Conservation (phyloP, 2,888 invertebrate species). For the Steinernema scapterisci region DNA sequence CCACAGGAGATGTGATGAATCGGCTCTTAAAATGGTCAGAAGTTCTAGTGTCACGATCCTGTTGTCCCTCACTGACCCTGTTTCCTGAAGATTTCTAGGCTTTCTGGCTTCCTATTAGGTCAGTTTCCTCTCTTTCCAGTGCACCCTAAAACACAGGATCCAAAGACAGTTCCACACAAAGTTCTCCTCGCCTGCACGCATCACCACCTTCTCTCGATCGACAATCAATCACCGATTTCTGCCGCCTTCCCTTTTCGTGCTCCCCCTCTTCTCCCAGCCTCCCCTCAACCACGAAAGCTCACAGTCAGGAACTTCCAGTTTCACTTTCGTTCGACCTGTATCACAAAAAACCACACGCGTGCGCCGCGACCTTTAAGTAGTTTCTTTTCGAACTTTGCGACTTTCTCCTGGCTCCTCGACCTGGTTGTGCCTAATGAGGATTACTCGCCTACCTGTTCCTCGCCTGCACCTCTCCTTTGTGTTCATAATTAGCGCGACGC, state of each 20-base stretch:
- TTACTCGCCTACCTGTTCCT: conserved; percentile 20
- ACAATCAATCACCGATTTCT: conserved; percentile 7
- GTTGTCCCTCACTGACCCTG: too few relatives aligned
- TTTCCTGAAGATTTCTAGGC: too few relatives aligned
- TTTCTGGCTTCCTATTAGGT: too few relatives aligned
- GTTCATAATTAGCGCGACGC: conserved; percentile 14
- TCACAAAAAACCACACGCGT: too few relatives aligned
- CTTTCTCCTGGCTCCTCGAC: not conserved
- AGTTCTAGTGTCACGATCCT: too few relatives aligned
- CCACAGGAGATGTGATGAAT: too few relatives aligned
- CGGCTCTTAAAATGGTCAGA: too few relatives aligned
- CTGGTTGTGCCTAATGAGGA: not conserved
- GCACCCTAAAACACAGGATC: not conserved
- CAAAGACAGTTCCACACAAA: not conserved
- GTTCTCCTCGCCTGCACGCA: not conserved
- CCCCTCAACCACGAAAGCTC: too few relatives aligned
- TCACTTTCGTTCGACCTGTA: not conserved
- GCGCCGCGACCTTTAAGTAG: conserved; percentile 1
- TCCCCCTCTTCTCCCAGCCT: too few relatives aligned
- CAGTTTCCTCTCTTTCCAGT: not conserved
- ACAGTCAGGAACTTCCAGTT: not conserved
- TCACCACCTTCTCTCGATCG: not conserved
- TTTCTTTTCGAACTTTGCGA: not conserved
- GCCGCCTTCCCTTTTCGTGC: not conserved
- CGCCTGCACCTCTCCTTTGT: conserved; percentile 3